Conservation (phyloP, 2,888 invertebrate genomes). For the Trachelus iudaicus region DNA sequence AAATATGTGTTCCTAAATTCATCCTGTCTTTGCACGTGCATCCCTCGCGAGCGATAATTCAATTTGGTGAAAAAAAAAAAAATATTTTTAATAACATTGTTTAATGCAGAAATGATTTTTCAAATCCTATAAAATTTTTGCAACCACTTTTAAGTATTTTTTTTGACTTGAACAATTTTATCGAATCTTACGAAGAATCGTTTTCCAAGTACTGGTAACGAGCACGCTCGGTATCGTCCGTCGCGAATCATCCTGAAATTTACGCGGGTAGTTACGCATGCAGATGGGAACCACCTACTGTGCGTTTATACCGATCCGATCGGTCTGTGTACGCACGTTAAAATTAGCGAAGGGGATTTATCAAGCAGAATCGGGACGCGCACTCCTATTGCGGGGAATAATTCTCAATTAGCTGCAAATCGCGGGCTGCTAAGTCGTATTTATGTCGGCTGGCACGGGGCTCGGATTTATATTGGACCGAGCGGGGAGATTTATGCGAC, state of each 20-base stretch:
- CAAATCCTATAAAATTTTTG: too few species aligned
- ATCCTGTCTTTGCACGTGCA: background rate
- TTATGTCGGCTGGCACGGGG: constrained; percentile 54
- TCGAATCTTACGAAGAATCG: constrained; percentile 16
- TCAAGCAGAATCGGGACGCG: constrained; percentile 19
- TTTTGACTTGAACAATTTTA: background rate
- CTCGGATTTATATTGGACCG: constrained; percentile 58
- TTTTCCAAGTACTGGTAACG: background rate
- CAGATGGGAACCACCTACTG: background rate
- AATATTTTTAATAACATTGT: too few species aligned
- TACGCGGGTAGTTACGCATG: background rate
- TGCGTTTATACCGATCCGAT: background rate
- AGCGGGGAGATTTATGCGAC: constrained; percentile 60
- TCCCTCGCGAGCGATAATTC: background rate
- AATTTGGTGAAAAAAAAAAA: background rate
- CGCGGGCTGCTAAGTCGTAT: constrained; percentile 60
- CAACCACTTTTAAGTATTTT: background rate
- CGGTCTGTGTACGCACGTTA: constrained; percentile 11
- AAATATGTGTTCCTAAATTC: background rate
- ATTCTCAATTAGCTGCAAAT: constrained; percentile 64
- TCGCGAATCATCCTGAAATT: background rate
- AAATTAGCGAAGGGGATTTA: constrained; percentile 25
- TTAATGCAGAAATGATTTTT: too few species aligned
- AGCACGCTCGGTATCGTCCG: background rate
- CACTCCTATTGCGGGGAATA: constrained; percentile 54